phyloP scores from a whole-genome alignment of 2,888 invertebrate genomes.

The Hecatera dysodea region DNA sequence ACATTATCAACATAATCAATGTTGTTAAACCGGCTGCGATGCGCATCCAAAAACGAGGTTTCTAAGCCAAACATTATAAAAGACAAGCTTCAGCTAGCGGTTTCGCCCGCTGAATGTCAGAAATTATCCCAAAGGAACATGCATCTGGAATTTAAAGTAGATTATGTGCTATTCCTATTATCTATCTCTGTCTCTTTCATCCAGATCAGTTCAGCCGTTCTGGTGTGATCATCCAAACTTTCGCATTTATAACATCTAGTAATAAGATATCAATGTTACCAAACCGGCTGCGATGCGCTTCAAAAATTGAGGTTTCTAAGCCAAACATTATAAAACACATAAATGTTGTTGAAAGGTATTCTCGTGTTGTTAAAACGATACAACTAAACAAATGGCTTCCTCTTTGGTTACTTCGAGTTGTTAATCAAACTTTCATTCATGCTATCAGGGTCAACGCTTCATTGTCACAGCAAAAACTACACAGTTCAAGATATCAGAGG shows the following conservation, averaged over 20 bases:
- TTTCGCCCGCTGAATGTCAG: too few species aligned
- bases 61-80: slow-evolving; percentile 67
- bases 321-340: slow-evolving; percentile 60
- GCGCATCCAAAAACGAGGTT: slow-evolving; percentile 75
- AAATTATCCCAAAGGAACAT: too few species aligned
- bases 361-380: slow-evolving; percentile 39
- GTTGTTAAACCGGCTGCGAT: slow-evolving; percentile 77
- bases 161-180: too few species aligned
- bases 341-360: slow-evolving; percentile 49
- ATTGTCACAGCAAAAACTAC: neutral
- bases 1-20: slow-evolving; percentile 74
- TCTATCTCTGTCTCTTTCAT: too few species aligned
- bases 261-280: slow-evolving; percentile 67
- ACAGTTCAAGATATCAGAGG: neutral
- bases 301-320: slow-evolving; percentile 77
- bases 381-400: slow-evolving; percentile 50
- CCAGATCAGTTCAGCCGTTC: too few species aligned
- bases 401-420: slow-evolving; percentile 21
- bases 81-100: neutral
- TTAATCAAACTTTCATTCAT: slow-evolving; percentile 22
- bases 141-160: too few species aligned
- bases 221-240: too few species aligned
- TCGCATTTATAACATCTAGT: too few species aligned
- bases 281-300: slow-evolving; percentile 76
- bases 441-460: slow-evolving; percentile 17